A percentile compares a stretch with the other conserved stretches of the same genome.
phyloP scores from a whole-genome alignment of 2,888 invertebrate species.

The Eilema depressum region DNA sequence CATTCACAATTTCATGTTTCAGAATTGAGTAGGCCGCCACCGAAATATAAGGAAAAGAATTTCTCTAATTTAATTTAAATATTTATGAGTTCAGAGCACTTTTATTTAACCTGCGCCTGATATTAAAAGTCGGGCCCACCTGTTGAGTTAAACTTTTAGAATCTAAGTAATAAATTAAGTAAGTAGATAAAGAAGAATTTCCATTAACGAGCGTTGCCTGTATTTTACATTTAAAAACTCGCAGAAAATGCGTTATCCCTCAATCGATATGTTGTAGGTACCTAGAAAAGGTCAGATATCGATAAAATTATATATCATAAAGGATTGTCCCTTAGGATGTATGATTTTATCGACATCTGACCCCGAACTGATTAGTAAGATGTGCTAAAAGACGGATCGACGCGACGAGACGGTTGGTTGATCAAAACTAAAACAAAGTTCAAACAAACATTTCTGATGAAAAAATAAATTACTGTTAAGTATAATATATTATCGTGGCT shows the following conservation, averaged over 20 bases:
- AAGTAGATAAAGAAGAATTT: background rate
- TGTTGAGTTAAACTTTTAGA: slow-evolving; percentile 39
- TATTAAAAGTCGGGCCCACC: slow-evolving; percentile 46
- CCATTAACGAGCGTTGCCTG: background rate
- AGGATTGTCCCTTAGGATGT: background rate
- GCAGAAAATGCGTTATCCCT: background rate
- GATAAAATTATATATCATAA: no score
- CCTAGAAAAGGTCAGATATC: no score
- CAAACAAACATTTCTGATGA: background rate
- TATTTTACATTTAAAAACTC: background rate
- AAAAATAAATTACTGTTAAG: background rate
- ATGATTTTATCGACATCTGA: background rate
- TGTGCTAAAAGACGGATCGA: no score
- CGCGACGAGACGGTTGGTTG: no score
- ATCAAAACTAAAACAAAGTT: background rate
- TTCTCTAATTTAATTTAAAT: slow-evolving; percentile 39
- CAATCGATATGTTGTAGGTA: background rate
- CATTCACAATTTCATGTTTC: slow-evolving; percentile 10
- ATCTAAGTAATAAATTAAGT: slow-evolving; percentile 24
- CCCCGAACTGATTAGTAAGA: background rate
- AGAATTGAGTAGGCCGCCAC: slow-evolving; percentile 11
- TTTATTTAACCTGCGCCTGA: slow-evolving; percentile 27
- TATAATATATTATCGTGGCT: no score
- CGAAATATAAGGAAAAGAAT: slow-evolving; percentile 21
- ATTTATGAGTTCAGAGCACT: slow-evolving; percentile 40